These are phyloP conservation scores for Pyrgilauda ruficollis DNA, from an alignment of 2,113 vertebrate species.

Conservation along the genomic window DNA sequence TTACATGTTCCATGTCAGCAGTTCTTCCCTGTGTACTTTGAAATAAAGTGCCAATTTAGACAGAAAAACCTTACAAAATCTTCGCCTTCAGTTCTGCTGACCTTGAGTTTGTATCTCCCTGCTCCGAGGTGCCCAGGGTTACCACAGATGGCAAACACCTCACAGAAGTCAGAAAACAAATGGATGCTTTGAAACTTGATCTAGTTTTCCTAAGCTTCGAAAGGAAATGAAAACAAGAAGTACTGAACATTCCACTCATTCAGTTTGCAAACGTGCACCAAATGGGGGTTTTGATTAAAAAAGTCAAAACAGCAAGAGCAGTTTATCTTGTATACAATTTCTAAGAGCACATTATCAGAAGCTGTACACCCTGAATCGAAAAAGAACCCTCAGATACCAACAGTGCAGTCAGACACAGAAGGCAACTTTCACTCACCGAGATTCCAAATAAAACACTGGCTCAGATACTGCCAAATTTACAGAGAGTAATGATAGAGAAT, in stretches of 20 bases:
- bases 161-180: not conserved
- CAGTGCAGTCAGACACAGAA: not conserved
- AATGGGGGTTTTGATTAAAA: not conserved
- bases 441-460: not conserved
- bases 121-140: not conserved
- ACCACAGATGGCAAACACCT: not conserved
- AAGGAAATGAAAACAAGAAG: not conserved
- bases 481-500: rapidly evolving
- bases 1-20: not conserved
- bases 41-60: not conserved
- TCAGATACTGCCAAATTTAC: not conserved
- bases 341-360: not conserved
- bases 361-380: not conserved
- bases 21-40: not conserved
- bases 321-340: not conserved
- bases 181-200: not conserved
- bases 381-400: not conserved
- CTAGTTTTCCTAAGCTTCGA: not conserved
- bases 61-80: not conserved
- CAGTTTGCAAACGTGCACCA: not conserved
- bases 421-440: not conserved
- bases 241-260: not conserved
- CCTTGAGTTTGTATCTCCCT: not conserved
- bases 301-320: not conserved
- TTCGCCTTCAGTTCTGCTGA: not conserved